These are phyloP conservation scores for Myotis myotis DNA, from an alignment of 2,797 vertebrate genomes.

Conservation along the genomic window DNA sequence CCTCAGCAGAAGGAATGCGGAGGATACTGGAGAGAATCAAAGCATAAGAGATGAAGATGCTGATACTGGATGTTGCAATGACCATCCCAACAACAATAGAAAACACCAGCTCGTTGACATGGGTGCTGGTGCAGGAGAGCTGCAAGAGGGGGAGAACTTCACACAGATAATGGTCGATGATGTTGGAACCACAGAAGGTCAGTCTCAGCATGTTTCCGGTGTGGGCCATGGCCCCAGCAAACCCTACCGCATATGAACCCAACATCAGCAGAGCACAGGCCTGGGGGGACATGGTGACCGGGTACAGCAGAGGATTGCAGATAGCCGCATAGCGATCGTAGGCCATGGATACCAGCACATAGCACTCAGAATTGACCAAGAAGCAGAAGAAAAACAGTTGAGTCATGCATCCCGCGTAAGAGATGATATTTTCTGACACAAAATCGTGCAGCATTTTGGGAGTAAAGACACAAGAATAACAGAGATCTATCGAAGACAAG, in stretches of 20 bases:
- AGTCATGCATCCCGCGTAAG: slow-evolving; percentile 62
- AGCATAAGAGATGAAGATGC: slow-evolving; percentile 63
- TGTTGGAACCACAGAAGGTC: slow-evolving; percentile 58
- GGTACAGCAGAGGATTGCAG: slow-evolving; percentile 70
- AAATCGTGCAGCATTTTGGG: slow-evolving; percentile 63
- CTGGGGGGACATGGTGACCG: slow-evolving; percentile 48
- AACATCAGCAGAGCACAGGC: slow-evolving; percentile 46
- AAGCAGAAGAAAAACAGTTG: slow-evolving; percentile 74
- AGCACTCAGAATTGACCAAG: slow-evolving; percentile 73
- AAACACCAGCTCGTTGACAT: slow-evolving; percentile 42
- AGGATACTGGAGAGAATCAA: slow-evolving; percentile 63
- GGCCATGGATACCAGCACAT: slow-evolving; percentile 68
- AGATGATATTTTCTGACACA: slow-evolving; percentile 63
- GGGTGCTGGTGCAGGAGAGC: slow-evolving; percentile 54
- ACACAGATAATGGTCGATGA: slow-evolving; percentile 64
- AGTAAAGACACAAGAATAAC: slow-evolving; percentile 61
- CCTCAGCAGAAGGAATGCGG: slow-evolving; percentile 45
- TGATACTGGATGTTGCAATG: slow-evolving; percentile 33
- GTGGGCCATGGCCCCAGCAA: slow-evolving; percentile 56
- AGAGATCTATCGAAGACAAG: slow-evolving; percentile 62
- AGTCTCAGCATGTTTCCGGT: slow-evolving; percentile 61
- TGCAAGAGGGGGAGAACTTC: slow-evolving; percentile 66
- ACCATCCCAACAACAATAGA: slow-evolving; percentile 45
- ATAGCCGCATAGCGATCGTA: slow-evolving; percentile 73
- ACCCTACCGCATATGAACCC: slow-evolving; percentile 49